Percentiles rank a stretch among this genome's conserved stretches.
phyloP scores from a whole-genome alignment of 2,888 invertebrate genomes.

The Lasioglossum zephyrum region DNA sequence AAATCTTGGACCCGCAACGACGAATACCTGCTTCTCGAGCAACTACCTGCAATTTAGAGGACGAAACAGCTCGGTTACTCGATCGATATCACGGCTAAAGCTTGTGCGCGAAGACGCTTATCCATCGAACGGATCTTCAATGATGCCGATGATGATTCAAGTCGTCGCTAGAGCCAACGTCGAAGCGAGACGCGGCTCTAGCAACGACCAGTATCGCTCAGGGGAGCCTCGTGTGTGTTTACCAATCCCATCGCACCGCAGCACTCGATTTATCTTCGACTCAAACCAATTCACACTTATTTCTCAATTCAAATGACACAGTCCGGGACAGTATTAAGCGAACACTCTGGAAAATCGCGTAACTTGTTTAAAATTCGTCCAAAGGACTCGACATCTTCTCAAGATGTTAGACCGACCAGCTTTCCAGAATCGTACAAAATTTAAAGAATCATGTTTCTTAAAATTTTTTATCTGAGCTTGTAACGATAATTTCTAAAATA shows the following conservation, averaged over 20 bases:
- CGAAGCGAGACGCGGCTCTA: not conserved
- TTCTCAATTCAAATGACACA: no score
- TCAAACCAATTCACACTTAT: no score
- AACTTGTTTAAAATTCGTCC: no score
- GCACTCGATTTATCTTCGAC: not conserved
- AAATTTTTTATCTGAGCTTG: no score
- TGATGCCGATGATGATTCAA: constrained; percentile 14
- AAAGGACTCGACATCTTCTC: no score
- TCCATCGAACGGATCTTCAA: constrained; percentile 45
- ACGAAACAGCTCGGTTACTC: constrained; percentile 64
- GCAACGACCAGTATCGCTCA: not conserved
- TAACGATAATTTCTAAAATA: no score
- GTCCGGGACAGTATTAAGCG: no score
- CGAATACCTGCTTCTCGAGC: constrained; percentile 36
- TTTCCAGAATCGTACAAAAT: no score
- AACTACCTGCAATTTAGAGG: constrained; percentile 72
- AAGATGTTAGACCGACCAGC: no score
- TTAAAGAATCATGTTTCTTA: no score
- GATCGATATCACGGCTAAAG: constrained; percentile 19
- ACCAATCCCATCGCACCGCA: not conserved
- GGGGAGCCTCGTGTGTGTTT: not conserved
- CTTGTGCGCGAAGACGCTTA: constrained; percentile 11
- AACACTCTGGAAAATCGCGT: no score
- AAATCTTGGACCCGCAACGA: constrained; percentile 41
- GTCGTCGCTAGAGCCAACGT: not conserved